Percentiles rank a stretch among this genome's conserved stretches.
Conservation (phyloP, 2,888 invertebrate genomes). For the Cryptocheilus praepositus region DNA sequence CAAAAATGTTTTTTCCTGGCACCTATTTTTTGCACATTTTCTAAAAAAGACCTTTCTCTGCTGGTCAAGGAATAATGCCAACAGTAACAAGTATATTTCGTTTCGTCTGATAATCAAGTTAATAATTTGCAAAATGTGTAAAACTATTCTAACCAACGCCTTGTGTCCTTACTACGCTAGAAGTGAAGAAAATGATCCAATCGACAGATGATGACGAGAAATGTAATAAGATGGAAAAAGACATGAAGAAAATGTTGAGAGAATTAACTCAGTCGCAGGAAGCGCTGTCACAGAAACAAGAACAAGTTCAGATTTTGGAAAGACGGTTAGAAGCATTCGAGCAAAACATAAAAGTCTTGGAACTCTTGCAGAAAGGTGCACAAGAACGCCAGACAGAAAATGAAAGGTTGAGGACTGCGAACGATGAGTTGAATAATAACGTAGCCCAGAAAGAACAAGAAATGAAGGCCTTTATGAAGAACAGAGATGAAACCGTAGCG, state of each 20-base stretch:
- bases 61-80: not conserved
- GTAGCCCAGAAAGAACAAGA: conserved; percentile 57
- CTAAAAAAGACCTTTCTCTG: too few species aligned
- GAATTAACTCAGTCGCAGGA: conserved; percentile 50
- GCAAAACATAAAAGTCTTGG: conserved; percentile 37
- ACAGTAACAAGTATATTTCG: not conserved
- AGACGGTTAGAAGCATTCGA: conserved; percentile 40
- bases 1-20: too few species aligned
- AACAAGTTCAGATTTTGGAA: conserved; percentile 44
- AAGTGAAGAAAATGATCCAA: conserved; percentile 58
- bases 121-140: not conserved
- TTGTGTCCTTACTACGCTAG: conserved; percentile 31
- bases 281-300: conserved; percentile 27
- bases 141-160: not conserved
- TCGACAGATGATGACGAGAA: conserved; percentile 30
- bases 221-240: conserved; percentile 52
- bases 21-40: too few species aligned
- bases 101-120: not conserved
- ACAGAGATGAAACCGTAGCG: conserved; percentile 58
- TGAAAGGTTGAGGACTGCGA: conserved; percentile 47
- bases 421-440: conserved; percentile 47
- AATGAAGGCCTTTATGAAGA: conserved; percentile 59
- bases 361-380: conserved; percentile 42
- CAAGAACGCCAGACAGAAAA: conserved; percentile 51
- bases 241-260: conserved; percentile 55